Percentiles rank a stretch among this genome's conserved stretches.
Conservation (phyloP, 2,888 invertebrate genomes). For the Harmothoe impar region DNA sequence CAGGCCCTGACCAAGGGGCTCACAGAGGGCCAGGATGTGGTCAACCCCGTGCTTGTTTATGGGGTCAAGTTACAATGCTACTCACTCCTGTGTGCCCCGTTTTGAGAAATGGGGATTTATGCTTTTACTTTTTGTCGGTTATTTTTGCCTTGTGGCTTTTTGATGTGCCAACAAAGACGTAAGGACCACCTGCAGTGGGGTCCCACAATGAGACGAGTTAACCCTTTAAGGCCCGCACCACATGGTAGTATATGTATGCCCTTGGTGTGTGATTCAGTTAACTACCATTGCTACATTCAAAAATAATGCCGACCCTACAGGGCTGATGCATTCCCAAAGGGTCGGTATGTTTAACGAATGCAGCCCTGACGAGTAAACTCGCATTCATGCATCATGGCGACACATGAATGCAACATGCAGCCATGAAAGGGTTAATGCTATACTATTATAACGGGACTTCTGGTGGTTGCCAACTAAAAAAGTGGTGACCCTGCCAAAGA, state of each 20-base stretch:
- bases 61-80: conserved; percentile 4
- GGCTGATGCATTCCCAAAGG: too few species aligned
- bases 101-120: not conserved
- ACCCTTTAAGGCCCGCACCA: too few species aligned
- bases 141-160: not conserved
- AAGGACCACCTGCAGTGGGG: not conserved
- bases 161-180: conserved; percentile 10
- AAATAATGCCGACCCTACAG: too few species aligned
- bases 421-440: too few species aligned
- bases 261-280: too few species aligned
- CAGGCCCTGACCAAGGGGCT: not conserved
- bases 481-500: not conserved
- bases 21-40: not conserved
- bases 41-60: conserved; percentile 17
- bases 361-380: too few species aligned
- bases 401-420: too few species aligned
- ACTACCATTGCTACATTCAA: too few species aligned
- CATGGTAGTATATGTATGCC: too few species aligned
- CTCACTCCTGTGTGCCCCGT: not conserved
- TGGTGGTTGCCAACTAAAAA: not conserved
- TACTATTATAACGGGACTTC: not conserved
- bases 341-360: too few species aligned
- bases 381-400: too few species aligned
- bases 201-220: not conserved
- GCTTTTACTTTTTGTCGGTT: not conserved